Evolutionary conservation across 2,113 vertebrate genomes (phyloP).

Genomic region (Ciconia maguari): DNA sequence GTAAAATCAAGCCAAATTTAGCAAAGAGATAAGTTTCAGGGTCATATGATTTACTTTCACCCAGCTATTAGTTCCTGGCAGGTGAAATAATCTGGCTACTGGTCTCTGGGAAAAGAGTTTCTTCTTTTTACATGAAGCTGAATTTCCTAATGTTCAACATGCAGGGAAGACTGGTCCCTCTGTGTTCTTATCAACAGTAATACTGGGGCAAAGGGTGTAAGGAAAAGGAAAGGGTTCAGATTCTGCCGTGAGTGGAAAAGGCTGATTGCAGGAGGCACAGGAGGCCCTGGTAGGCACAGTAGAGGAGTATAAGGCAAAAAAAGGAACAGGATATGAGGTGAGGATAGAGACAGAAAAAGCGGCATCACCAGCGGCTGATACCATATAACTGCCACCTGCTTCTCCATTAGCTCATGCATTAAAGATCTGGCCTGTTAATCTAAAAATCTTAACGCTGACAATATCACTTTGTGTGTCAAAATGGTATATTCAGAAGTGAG

Average conservation of each 20-base stretch:
- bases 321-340: background rate
- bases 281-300: background rate
- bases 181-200: background rate
- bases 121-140: background rate
- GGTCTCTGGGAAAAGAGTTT: background rate
- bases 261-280: background rate
- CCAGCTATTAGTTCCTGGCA: background rate
- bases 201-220: background rate
- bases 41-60: background rate
- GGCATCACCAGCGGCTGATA: rapidly evolving
- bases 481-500: background rate
- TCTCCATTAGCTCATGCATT: background rate
- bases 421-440: background rate
- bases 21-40: rapidly evolving
- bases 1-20: background rate
- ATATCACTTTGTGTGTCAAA: background rate
- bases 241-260: background rate
- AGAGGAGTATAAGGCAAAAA: background rate
- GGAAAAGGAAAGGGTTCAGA: background rate
- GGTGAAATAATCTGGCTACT: background rate
- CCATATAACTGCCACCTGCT: background rate
- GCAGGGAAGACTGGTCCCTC: background rate
- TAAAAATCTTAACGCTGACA: background rate
- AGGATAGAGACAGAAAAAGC: background rate
- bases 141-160: background rate